These are phyloP conservation scores for Fopius arisanus DNA, from an alignment of 1,140 invertebrate genomes.

Conservation along the genomic window DNA sequence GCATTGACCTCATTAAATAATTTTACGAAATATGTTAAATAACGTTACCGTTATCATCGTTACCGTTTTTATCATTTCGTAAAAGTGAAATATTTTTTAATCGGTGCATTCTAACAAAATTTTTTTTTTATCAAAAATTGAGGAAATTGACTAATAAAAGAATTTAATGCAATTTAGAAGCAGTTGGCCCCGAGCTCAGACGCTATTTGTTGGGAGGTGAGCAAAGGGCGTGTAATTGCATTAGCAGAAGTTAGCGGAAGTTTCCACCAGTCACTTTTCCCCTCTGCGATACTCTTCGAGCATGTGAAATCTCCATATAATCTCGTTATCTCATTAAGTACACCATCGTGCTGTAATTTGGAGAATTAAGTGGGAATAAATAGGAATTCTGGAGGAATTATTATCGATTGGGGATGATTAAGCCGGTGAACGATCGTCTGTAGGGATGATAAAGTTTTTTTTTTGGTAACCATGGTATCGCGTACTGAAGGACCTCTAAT, in stretches of 20 bases:
- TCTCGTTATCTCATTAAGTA: not conserved
- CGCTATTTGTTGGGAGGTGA: constrained; percentile 30
- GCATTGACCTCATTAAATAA: no score
- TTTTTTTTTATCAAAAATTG: not conserved
- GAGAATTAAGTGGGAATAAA: not conserved
- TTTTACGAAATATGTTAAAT: not conserved
- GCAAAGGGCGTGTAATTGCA: constrained; percentile 45
- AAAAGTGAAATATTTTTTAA: not conserved
- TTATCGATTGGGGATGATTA: not conserved
- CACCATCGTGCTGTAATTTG: not conserved
- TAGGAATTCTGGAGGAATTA: not conserved
- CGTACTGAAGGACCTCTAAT: no score
- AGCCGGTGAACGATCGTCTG: not conserved
- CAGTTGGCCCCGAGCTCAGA: not conserved
- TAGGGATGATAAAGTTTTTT: not conserved
- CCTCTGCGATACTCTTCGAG: constrained; percentile 2
- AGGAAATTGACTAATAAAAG: not conserved
- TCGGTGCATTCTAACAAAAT: no score
- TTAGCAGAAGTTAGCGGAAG: constrained; percentile 39
- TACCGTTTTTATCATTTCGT: no score
- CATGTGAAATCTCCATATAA: not conserved
- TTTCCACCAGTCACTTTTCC: constrained; percentile 10
- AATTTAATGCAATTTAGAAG: not conserved
- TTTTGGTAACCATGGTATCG: no score
- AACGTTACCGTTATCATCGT: no score